Evolutionary conservation across 2,888 invertebrate genomes (phyloP).

Genomic region (Ferrisia virgata): DNA sequence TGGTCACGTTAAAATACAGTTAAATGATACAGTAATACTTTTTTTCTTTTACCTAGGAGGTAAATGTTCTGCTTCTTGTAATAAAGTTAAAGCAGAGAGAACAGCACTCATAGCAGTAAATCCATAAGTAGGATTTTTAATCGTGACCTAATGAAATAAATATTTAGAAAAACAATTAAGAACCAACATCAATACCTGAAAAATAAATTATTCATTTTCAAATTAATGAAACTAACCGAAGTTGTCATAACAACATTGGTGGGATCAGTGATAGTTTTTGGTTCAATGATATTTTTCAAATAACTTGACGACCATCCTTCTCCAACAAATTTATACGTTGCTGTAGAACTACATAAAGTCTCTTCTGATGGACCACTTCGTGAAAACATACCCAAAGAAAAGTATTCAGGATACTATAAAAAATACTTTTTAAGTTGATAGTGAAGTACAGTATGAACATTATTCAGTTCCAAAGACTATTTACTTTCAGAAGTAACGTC

Average conservation of each 20-base stretch:
- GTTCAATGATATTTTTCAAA: conserved; percentile 57
- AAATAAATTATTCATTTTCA: too few species aligned
- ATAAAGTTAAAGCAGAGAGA: conserved; percentile 68
- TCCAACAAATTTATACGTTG: conserved; percentile 69
- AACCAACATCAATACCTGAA: too few species aligned
- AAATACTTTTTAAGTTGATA: neutral
- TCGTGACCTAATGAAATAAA: conserved; percentile 55
- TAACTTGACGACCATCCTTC: conserved; percentile 71
- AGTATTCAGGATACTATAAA: conserved; percentile 63
- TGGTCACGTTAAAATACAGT: too few species aligned
- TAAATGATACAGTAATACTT: too few species aligned
- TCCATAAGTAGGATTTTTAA: conserved; percentile 76
- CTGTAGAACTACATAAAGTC: conserved; percentile 61
- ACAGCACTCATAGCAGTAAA: conserved; percentile 72
- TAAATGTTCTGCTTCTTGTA: conserved; percentile 72
- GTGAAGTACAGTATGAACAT: neutral
- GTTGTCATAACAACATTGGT: conserved; percentile 66
- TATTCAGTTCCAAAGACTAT: conserved; percentile 38
- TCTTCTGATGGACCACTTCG: conserved; percentile 65
- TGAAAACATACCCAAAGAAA: conserved; percentile 69
- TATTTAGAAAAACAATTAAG: neutral
- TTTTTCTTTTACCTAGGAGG: conserved; percentile 69
- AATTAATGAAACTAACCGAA: conserved; percentile 56
- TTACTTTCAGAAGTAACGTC: conserved; percentile 63
- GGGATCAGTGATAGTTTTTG: conserved; percentile 56